Evolutionary conservation across 1,140 invertebrate genomes (phyloP).

Genomic region (Venturia canescens): DNA sequence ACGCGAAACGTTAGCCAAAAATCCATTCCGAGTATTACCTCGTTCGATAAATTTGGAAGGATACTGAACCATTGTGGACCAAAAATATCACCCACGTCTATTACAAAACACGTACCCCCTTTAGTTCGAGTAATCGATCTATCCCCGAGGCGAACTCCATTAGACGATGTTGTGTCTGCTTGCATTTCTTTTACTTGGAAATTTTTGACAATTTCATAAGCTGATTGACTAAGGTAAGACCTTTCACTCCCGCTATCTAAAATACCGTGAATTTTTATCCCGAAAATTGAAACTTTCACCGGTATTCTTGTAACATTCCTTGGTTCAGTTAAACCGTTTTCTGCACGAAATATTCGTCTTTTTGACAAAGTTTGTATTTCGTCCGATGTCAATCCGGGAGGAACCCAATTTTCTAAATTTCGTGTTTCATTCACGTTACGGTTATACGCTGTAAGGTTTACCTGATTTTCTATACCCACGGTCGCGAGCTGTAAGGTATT

Average conservation of each 20-base stretch:
- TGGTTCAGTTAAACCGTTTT: slow-evolving; percentile 38
- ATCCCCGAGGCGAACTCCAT: slow-evolving; percentile 2
- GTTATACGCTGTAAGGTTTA: too few species aligned
- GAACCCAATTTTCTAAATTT: too few species aligned
- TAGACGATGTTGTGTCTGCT: background rate
- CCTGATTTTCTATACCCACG: too few species aligned
- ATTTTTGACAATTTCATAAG: slow-evolving; percentile 35
- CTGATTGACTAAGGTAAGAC: slow-evolving; percentile 39
- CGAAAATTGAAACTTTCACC: slow-evolving; percentile 44
- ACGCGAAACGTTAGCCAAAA: background rate
- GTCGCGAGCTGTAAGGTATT: too few species aligned
- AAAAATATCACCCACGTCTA: slow-evolving; percentile 45
- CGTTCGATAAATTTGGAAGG: background rate
- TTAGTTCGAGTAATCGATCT: background rate
- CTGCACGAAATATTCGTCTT: too few species aligned
- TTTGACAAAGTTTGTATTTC: too few species aligned
- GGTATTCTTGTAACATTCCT: slow-evolving; percentile 37
- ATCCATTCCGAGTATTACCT: slow-evolving; percentile 21
- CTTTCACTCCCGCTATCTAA: slow-evolving; percentile 49
- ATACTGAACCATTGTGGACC: slow-evolving; percentile 25
- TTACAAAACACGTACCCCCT: slow-evolving; percentile 37
- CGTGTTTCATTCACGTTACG: too few species aligned
- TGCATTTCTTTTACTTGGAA: slow-evolving; percentile 4
- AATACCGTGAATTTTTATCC: slow-evolving; percentile 43
- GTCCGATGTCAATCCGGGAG: slow-evolving; percentile 9